Conservation (phyloP, 2,888 invertebrate species). For the Cartodere bifasciata region DNA sequence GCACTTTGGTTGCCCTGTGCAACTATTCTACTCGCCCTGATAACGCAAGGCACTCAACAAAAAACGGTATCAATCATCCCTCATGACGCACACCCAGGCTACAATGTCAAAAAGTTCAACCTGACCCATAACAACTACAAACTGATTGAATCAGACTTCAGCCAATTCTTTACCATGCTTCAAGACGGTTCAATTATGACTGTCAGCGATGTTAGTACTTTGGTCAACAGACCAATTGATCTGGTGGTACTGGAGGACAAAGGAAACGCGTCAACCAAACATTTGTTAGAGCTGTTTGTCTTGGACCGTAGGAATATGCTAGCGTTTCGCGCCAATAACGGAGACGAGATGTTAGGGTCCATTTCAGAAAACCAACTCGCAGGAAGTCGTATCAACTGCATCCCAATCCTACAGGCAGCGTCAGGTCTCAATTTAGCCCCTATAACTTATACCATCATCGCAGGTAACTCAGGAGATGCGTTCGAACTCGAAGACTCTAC, state of each 20-base stretch:
- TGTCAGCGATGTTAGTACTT: constrained; percentile 68
- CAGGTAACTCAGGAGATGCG: constrained; percentile 59
- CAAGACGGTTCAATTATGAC: constrained; percentile 86
- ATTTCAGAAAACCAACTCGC: constrained; percentile 65
- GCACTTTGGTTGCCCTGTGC: too few species aligned
- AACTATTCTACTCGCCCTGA: constrained; percentile 11
- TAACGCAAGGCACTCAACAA: constrained; percentile 7
- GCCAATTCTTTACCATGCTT: constrained; percentile 76
- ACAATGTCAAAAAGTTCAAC: constrained; percentile 69
- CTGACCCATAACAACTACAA: constrained; percentile 48
- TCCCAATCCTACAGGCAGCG: constrained; percentile 61
- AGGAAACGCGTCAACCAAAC: constrained; percentile 65
- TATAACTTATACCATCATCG: constrained; percentile 67
- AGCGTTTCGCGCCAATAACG: constrained; percentile 52
- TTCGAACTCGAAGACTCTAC: constrained; percentile 58
- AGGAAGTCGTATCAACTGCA: constrained; percentile 56
- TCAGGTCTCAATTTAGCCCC: constrained; percentile 52
- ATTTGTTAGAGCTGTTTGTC: constrained; percentile 69
- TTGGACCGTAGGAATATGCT: constrained; percentile 74
- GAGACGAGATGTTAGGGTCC: constrained; percentile 52
- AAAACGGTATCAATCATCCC: constrained; percentile 54
- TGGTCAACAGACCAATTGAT: constrained; percentile 70
- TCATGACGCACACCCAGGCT: constrained; percentile 82
- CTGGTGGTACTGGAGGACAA: constrained; percentile 71
- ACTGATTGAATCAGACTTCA: constrained; percentile 66